phyloP scores from a whole-genome alignment of 64 coral and sea anemone species.

The Pocillopora damicornis region DNA sequence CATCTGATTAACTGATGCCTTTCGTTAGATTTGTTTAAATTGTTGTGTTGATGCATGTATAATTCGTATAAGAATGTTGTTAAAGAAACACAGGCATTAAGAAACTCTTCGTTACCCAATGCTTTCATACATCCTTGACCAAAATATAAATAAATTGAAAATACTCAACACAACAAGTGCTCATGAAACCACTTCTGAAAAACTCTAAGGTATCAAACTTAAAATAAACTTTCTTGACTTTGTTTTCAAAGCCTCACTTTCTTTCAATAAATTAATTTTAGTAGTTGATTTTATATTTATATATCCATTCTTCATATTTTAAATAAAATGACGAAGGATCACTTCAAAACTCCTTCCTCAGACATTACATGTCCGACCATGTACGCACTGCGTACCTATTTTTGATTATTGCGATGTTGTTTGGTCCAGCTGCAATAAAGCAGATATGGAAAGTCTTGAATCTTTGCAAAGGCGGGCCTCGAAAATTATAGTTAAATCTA shows the following conservation, averaged over 20 bases:
- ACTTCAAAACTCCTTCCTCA: slow-evolving; percentile 5
- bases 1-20: background rate
- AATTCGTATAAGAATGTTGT: slow-evolving; percentile 7
- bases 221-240: background rate
- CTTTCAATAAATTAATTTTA: slow-evolving; percentile 3
- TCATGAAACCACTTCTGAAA: slow-evolving; percentile 6
- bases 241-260: slow-evolving; percentile 2
- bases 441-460: too few species aligned
- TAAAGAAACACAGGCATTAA: slow-evolving; percentile 9
- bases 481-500: too few species aligned
- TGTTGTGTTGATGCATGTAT: background rate
- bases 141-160: slow-evolving; percentile 11
- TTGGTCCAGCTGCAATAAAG: too few species aligned
- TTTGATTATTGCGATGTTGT: too few species aligned
- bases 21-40: background rate
- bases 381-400: background rate
- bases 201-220: slow-evolving; percentile 1
- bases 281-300: background rate
- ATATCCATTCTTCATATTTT: background rate
- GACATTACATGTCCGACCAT: slow-evolving; percentile 3
- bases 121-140: slow-evolving; percentile 5
- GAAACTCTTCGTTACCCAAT: background rate
- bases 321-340: slow-evolving; percentile 1
- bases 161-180: background rate
- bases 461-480: too few species aligned